Percentiles rank a stretch among this genome's conserved stretches.
phyloP scores from a whole-genome alignment of 2,797 vertebrate genomes.

The Halcyon smyrnensis region DNA sequence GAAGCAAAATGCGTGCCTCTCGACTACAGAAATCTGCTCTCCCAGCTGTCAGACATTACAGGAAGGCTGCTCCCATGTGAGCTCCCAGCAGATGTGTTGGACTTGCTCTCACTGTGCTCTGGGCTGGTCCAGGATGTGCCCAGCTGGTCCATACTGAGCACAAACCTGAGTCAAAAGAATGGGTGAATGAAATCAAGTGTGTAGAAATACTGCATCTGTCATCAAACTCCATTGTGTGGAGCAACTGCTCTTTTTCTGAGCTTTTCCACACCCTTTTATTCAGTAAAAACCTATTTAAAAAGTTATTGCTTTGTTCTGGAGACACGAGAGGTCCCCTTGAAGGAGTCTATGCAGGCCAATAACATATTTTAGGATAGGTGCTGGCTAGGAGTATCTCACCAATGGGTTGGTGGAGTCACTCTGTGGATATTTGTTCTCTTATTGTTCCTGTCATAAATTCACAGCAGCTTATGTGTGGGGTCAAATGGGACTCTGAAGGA shows the following conservation, averaged over 20 bases:
- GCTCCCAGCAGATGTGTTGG: not conserved
- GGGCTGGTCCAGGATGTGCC: not conserved
- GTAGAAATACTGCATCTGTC: fast-evolving
- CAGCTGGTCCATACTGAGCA: not conserved
- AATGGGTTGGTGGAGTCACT: not conserved
- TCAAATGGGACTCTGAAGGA: not conserved
- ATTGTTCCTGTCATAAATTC: not conserved
- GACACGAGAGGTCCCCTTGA: not conserved
- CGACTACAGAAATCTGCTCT: not conserved
- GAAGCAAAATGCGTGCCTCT: not conserved
- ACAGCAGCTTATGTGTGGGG: not conserved
- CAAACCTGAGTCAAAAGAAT: not conserved
- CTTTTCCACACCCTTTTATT: not conserved
- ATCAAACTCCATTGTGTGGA: not conserved
- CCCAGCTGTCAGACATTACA: not conserved
- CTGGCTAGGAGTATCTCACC: not conserved
- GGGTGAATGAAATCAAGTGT: not conserved
- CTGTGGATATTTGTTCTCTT: not conserved
- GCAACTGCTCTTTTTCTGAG: not conserved
- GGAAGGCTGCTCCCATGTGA: fast-evolving
- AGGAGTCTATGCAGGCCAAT: not conserved
- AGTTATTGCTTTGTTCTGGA: not conserved
- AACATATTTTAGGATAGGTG: not conserved
- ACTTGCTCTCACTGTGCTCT: not conserved
- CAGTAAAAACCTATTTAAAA: not conserved